Conservation (phyloP, 2,113 vertebrate genomes). For the cattle (Bos taurus) region ARS-UCD2.0 NC_037335.1:12104501-12105000, state of each 20-base stretch:
- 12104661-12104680: background rate
- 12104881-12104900: background rate
- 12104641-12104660: background rate
- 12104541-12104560: background rate
- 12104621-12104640: accelerated
- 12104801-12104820: background rate
- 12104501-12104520: background rate
- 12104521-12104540: background rate
- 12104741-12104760: background rate
- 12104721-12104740: background rate
- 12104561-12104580: background rate
- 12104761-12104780: background rate
- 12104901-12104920: background rate
- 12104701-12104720: background rate
- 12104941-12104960: background rate
- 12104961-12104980: background rate
- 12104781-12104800: background rate
- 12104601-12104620: background rate
- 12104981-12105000: background rate
- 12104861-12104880: background rate
- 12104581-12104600: background rate
- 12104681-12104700: background rate
- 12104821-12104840: background rate
- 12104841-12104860: background rate
- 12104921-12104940: background rate